phyloP scores from a whole-genome alignment of 2,113 vertebrate genomes.

The Cyanocitta stelleri region DNA sequence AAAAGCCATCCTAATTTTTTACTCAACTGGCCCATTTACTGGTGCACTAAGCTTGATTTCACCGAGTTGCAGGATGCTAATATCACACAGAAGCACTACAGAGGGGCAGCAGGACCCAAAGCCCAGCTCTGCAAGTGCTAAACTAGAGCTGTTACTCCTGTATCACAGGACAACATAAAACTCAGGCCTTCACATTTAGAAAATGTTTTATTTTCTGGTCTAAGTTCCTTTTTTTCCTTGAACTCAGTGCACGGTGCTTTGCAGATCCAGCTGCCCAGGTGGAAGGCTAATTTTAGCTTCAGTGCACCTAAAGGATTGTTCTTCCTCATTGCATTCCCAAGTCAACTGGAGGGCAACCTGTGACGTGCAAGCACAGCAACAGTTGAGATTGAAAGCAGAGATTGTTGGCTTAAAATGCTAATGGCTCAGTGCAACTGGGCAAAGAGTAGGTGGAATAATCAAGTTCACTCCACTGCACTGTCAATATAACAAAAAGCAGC shows the following conservation, averaged over 20 bases:
- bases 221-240: not conserved
- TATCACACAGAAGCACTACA: not conserved
- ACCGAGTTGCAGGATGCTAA: not conserved
- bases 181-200: not conserved
- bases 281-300: not conserved
- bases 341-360: not conserved
- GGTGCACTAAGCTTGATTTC: not conserved
- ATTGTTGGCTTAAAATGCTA: slow-evolving; percentile 25
- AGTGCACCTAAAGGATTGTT: not conserved
- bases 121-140: not conserved
- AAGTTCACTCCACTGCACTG: not conserved
- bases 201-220: not conserved
- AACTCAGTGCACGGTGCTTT: not conserved
- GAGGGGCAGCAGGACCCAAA: not conserved
- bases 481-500: not conserved
- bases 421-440: not conserved
- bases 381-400: slow-evolving; percentile 30
- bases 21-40: not conserved
- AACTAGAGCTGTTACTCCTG: not conserved
- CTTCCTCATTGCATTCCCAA: slow-evolving; percentile 12
- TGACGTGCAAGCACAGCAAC: not conserved
- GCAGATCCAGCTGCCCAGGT: not conserved
- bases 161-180: not conserved
- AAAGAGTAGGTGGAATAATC: not conserved
- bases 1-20: not conserved